Evolutionary conservation across 2,113 vertebrate species (phyloP).

Genomic region (Hippocampus zosterae): DNA sequence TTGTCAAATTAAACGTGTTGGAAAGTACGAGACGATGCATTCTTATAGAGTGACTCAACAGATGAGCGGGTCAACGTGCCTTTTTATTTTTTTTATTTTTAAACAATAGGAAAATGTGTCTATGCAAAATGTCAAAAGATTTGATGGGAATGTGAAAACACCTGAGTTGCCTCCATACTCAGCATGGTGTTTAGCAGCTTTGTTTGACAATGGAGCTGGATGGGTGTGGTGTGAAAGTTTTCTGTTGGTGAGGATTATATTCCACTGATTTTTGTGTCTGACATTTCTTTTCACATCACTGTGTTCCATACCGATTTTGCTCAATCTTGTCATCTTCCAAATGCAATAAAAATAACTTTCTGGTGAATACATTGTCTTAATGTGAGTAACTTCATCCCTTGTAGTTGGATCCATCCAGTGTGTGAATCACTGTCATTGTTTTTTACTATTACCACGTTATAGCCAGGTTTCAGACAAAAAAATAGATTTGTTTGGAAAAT

Average conservation of each 20-base stretch:
- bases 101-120: neutral
- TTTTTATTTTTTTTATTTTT: neutral
- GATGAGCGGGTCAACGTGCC: neutral
- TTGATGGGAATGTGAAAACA: neutral
- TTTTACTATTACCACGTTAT: no score
- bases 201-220: constrained; percentile 8
- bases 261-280: constrained; percentile 30
- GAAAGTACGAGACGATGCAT: neutral
- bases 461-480: no score
- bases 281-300: constrained; percentile 11
- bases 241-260: constrained; percentile 3
- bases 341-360: constrained; percentile 51
- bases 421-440: no score
- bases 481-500: no score
- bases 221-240: neutral
- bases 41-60: neutral
- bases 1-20: neutral
- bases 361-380: constrained; percentile 3
- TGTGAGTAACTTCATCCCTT: neutral
- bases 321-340: constrained; percentile 33
- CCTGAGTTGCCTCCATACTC: neutral
- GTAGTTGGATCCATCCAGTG: neutral
- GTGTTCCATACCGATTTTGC: constrained; percentile 19
- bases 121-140: constrained; percentile 1
- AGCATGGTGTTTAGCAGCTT: neutral